phyloP scores from a whole-genome alignment of 2,797 vertebrate genomes.

The Pseudomugil gertrudae region DNA sequence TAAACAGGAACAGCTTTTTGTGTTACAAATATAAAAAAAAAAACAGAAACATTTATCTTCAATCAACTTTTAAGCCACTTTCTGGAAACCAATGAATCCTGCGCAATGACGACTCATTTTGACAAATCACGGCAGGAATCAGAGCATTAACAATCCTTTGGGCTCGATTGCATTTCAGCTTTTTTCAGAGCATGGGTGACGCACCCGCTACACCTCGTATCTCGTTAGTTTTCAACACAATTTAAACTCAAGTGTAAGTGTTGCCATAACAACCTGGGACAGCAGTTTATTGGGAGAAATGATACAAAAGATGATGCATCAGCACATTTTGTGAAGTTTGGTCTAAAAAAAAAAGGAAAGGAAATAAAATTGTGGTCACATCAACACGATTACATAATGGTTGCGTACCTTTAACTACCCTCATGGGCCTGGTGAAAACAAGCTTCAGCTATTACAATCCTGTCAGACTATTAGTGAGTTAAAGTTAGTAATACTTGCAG shows the following conservation, averaged over 20 bases:
- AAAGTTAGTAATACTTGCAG: constrained; percentile 32
- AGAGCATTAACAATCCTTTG: constrained; percentile 44
- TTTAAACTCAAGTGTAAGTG: constrained; percentile 1
- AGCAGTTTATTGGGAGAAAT: constrained; percentile 11
- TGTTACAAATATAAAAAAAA: constrained; percentile 49
- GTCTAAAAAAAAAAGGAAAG: background rate
- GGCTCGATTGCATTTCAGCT: constrained; percentile 53
- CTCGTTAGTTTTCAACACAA: background rate
- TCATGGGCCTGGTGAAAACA: background rate
- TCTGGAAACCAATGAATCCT: constrained; percentile 31
- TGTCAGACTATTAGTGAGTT: constrained; percentile 11
- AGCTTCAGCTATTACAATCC: constrained; percentile 17
- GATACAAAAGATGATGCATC: background rate
- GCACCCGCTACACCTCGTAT: constrained; percentile 22
- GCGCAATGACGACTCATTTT: constrained; percentile 14
- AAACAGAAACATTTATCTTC: constrained; percentile 22
- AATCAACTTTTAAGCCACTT: constrained; percentile 14
- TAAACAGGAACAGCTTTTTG: constrained; percentile 59
- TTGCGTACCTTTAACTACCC: background rate
- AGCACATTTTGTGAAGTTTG: background rate
- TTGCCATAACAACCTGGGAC: background rate
- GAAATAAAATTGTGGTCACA: background rate
- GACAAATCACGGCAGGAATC: constrained; percentile 16
- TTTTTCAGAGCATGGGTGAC: constrained; percentile 30
- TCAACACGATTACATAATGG: background rate